phyloP scores from a whole-genome alignment of 2,113 vertebrate species.

The Erythrolamprus reginae region DNA sequence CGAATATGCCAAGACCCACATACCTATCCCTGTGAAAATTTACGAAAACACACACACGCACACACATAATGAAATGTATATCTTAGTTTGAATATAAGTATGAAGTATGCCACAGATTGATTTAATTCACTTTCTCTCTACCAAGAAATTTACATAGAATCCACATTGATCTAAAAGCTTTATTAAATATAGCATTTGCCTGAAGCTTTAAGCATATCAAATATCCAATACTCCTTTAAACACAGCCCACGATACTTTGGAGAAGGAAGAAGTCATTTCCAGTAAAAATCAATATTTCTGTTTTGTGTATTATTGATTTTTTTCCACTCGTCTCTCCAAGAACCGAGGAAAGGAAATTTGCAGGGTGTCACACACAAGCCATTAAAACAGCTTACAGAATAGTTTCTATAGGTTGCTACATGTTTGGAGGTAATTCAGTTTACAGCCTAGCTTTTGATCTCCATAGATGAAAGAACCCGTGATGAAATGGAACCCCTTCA shows the following conservation, averaged over 20 bases:
- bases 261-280: background rate
- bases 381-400: constrained; percentile 22
- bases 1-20: too few relatives aligned
- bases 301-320: constrained; percentile 37
- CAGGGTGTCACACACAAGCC: constrained; percentile 24
- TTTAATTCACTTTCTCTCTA: background rate
- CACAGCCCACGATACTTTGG: background rate
- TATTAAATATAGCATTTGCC: constrained; percentile 21
- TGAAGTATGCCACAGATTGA: constrained; percentile 26
- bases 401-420: constrained; percentile 43
- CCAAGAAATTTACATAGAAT: background rate
- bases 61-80: background rate
- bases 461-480: constrained; percentile 39
- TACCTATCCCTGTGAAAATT: too few relatives aligned
- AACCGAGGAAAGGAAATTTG: constrained; percentile 38
- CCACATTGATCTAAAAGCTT: background rate
- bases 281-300: constrained; percentile 18
- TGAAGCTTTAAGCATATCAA: constrained; percentile 17
- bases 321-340: background rate
- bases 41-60: too few relatives aligned
- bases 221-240: constrained; percentile 3
- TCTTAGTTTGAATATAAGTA: constrained; percentile 16
- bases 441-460: constrained; percentile 47
- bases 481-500: constrained; percentile 40
- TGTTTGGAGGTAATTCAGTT: constrained; percentile 44